These are phyloP conservation scores for Fratercula arctica DNA, from an alignment of 2,797 vertebrate species.

Conservation along the genomic window DNA sequence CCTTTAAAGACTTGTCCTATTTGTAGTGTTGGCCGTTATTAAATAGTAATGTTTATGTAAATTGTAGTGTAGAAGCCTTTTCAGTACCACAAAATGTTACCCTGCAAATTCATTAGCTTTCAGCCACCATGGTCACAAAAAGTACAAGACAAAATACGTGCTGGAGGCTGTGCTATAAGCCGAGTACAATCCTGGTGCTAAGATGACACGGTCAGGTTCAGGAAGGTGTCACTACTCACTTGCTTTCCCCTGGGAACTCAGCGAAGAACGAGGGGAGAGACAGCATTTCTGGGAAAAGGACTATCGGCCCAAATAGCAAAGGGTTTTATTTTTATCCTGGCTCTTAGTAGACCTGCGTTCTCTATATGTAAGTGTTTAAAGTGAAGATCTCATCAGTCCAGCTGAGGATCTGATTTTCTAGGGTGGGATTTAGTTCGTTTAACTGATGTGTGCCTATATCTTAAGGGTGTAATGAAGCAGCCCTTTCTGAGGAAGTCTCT, in stretches of 20 bases:
- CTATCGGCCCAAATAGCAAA: background rate
- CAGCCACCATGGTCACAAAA: background rate
- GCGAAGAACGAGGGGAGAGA: background rate
- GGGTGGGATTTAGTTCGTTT: background rate
- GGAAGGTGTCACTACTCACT: background rate
- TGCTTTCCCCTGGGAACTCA: background rate
- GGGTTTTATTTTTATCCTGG: background rate
- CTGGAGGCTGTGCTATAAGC: background rate
- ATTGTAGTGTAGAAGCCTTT: background rate
- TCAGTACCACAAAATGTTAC: background rate
- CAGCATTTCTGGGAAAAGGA: background rate
- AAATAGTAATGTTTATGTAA: conserved; percentile 9
- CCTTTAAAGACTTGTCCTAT: background rate
- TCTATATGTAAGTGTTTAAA: background rate
- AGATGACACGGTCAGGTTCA: background rate
- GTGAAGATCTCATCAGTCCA: background rate
- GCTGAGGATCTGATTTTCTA: background rate
- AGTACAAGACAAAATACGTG: background rate
- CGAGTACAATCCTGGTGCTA: background rate
- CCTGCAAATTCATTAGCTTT: background rate
- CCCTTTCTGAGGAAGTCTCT: background rate
- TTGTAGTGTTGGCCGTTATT: background rate
- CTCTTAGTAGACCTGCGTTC: background rate
- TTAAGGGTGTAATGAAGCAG: background rate
- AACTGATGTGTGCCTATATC: background rate